These are phyloP conservation scores for Pristionchus fissidentatus DNA, from an alignment of 2,888 invertebrate genomes.

Conservation along the genomic window DNA sequence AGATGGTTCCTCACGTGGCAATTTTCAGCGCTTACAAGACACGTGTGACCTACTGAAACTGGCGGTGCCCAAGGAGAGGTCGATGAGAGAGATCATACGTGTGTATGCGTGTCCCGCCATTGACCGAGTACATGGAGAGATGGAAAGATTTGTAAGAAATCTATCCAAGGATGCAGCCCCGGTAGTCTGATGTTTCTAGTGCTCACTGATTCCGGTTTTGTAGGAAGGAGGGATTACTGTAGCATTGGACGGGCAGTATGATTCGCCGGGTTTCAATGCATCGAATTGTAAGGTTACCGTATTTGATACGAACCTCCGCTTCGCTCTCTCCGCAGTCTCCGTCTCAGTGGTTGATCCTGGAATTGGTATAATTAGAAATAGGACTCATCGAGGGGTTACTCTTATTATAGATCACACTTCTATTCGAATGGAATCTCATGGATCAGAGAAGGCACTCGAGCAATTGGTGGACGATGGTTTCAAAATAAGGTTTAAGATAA, in stretches of 20 bases:
- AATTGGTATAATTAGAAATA: background rate
- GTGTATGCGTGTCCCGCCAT: background rate
- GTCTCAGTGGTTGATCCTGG: background rate
- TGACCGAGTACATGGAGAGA: background rate
- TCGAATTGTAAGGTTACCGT: no score
- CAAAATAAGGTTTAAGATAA: background rate
- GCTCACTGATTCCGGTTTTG: background rate
- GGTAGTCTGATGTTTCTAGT: background rate
- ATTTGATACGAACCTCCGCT: no score
- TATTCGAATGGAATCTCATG: background rate
- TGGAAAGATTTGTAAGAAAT: background rate
- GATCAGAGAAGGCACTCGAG: background rate
- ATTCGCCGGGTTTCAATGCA: background rate
- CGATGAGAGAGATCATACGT: background rate
- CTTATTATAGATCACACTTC: background rate
- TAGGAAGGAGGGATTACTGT: background rate
- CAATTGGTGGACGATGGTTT: background rate
- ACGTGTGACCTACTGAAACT: background rate
- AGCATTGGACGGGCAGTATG: background rate
- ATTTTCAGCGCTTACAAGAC: background rate
- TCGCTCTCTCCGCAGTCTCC: no score
- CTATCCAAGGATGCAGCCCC: background rate
- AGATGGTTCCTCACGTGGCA: background rate
- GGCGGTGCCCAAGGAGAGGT: background rate
- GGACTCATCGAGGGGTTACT: background rate